phyloP scores from a whole-genome alignment of 2,888 invertebrate genomes.

The Pteria penguin region DNA sequence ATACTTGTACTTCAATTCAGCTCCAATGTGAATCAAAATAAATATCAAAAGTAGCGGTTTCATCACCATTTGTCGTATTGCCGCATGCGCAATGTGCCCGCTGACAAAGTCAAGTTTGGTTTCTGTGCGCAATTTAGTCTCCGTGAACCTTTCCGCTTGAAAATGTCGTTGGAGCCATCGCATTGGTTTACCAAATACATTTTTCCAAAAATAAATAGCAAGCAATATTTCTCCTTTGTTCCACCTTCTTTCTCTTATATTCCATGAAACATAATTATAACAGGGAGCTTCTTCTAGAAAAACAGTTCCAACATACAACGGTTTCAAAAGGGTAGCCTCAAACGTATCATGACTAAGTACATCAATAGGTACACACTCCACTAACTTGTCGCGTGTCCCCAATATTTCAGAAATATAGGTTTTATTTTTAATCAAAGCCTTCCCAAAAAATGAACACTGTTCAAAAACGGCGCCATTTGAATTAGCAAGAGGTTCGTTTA shows the following conservation, averaged over 20 bases:
- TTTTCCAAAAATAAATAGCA: conserved; percentile 49
- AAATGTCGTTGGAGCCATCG: conserved; percentile 33
- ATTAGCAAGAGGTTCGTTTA: conserved; percentile 61
- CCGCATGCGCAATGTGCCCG: conserved; percentile 49
- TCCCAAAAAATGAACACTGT: conserved; percentile 64
- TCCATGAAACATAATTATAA: conserved; percentile 66
- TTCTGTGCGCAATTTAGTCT: conserved; percentile 41
- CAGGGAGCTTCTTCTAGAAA: conserved; percentile 57
- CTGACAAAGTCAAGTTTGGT: conserved; percentile 48
- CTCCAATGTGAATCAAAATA: conserved; percentile 42
- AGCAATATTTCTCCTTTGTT: conserved; percentile 61
- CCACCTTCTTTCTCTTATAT: conserved; percentile 63
- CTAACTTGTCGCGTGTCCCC: conserved; percentile 49
- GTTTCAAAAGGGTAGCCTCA: conserved; percentile 61
- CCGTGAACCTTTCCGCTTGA: conserved; percentile 32
- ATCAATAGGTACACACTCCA: conserved; percentile 66
- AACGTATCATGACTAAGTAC: conserved; percentile 69
- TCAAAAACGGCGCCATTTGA: conserved; percentile 54
- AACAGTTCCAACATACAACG: conserved; percentile 57
- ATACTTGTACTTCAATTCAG: conserved; percentile 37
- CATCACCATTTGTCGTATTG: conserved; percentile 54
- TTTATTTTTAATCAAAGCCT: conserved; percentile 60
- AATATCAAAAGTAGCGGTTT: conserved; percentile 50
- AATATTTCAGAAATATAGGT: conserved; percentile 61
- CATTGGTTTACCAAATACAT: conserved; percentile 42